These are phyloP conservation scores for Paralichthys olivaceus DNA, from an alignment of 2,113 vertebrate species.

Conservation along the genomic window DNA sequence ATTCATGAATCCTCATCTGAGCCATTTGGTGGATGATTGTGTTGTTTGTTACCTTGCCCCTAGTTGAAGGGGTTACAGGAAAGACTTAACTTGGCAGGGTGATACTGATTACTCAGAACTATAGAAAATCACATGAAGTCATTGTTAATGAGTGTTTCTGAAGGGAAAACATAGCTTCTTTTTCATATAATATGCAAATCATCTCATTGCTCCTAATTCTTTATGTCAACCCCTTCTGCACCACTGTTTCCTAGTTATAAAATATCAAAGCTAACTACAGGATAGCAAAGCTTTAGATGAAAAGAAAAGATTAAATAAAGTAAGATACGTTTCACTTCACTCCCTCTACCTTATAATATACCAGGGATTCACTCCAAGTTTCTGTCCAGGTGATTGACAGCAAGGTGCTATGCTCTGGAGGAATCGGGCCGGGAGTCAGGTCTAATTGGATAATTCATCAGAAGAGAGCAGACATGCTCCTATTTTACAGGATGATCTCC, in stretches of 20 bases:
- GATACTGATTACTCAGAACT: too few species aligned
- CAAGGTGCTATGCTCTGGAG: neutral
- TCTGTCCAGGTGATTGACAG: slow-evolving; percentile 31
- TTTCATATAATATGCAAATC: too few species aligned
- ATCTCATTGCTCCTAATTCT: neutral
- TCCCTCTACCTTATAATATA: neutral
- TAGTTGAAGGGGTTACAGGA: too few species aligned
- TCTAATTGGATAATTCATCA: slow-evolving; percentile 39
- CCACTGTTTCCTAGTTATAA: neutral
- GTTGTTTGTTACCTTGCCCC: too few species aligned
- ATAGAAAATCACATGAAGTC: too few species aligned
- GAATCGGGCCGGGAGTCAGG: neutral
- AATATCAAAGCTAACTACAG: neutral
- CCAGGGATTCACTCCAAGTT: neutral
- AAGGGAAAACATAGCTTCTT: too few species aligned
- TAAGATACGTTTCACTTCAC: neutral
- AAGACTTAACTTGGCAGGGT: too few species aligned
- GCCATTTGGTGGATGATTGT: neutral
- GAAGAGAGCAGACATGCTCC: slow-evolving; percentile 13
- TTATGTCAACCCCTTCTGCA: neutral
- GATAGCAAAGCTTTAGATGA: neutral
- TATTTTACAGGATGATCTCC: slow-evolving; percentile 22
- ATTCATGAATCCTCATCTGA: neutral
- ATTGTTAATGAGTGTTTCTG: too few species aligned
- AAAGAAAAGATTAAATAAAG: neutral